Conservation (phyloP, 2,888 invertebrate genomes). For the Oegoconia quadripuncta region DNA sequence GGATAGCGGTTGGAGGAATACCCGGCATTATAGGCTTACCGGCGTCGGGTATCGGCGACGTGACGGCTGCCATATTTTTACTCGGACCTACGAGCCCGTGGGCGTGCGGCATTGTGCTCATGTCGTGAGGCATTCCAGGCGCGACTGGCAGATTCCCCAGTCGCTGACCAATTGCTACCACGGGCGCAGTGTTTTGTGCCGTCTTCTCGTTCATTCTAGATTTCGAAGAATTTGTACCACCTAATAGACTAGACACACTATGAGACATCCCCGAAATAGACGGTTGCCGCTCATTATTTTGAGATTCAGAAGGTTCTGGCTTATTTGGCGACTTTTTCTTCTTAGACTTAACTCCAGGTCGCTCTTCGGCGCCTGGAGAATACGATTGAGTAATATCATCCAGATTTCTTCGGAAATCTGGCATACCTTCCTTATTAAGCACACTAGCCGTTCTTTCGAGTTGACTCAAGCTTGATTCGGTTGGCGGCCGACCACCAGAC, state of each 20-base stretch:
- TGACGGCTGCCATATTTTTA: constrained; percentile 39
- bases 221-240: constrained; percentile 31
- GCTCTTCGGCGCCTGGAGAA: constrained; percentile 63
- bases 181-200: constrained; percentile 27
- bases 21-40: constrained; percentile 28
- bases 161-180: constrained; percentile 37
- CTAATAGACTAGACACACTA: constrained; percentile 65
- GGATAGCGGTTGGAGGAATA: constrained; percentile 23
- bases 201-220: constrained; percentile 32
- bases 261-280: constrained; percentile 53
- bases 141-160: constrained; percentile 37
- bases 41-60: constrained; percentile 34
- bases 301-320: constrained; percentile 46
- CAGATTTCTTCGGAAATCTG: constrained; percentile 68
- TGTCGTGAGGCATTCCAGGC: constrained; percentile 31
- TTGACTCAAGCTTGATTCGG: constrained; percentile 65
- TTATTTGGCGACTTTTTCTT: constrained; percentile 68
- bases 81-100: constrained; percentile 21
- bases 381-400: constrained; percentile 75
- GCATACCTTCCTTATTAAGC: constrained; percentile 63
- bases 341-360: constrained; percentile 48
- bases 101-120: constrained; percentile 25
- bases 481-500: constrained; percentile 46
- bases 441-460: constrained; percentile 67
- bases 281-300: constrained; percentile 32